A percentile compares a stretch with the other conserved stretches of the same genome.
phyloP scores from a whole-genome alignment of 2,888 invertebrate species.

The Eristalis pertinax region DNA sequence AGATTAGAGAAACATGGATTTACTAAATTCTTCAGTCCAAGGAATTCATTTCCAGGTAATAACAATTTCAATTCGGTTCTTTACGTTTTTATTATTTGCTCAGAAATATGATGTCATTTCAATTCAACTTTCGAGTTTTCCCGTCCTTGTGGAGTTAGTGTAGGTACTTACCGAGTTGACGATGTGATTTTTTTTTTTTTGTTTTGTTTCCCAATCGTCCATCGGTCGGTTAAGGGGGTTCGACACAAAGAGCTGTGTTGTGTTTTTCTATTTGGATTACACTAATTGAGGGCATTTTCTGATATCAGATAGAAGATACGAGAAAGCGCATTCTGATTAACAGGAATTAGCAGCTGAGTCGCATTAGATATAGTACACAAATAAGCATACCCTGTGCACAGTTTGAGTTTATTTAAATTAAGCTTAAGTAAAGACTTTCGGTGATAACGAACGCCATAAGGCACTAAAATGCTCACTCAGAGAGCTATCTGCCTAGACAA shows the following conservation, averaged over 20 bases:
- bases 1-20: constrained; percentile 55
- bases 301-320: constrained; percentile 51
- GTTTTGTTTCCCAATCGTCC: not conserved
- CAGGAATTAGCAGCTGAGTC: constrained; percentile 27
- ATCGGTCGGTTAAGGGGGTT: constrained; percentile 4
- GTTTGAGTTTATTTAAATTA: constrained; percentile 25
- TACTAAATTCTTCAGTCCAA: constrained; percentile 33
- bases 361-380: not conserved
- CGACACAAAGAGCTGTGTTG: constrained; percentile 1
- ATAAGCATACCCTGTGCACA: not conserved
- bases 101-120: constrained; percentile 62
- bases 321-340: constrained; percentile 23
- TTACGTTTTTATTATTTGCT: constrained; percentile 16
- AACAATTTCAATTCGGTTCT: constrained; percentile 22
- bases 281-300: constrained; percentile 52
- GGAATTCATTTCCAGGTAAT: constrained; percentile 67
- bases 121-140: constrained; percentile 50
- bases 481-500: not conserved
- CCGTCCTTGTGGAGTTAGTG: constrained; percentile 44
- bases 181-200: not conserved
- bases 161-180: constrained; percentile 9
- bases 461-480: not conserved
- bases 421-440: constrained; percentile 22
- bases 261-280: constrained; percentile 25
- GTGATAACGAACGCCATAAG: constrained; percentile 21